phyloP scores from a whole-genome alignment of 2,888 invertebrate species.

The Agrochola macilenta region DNA sequence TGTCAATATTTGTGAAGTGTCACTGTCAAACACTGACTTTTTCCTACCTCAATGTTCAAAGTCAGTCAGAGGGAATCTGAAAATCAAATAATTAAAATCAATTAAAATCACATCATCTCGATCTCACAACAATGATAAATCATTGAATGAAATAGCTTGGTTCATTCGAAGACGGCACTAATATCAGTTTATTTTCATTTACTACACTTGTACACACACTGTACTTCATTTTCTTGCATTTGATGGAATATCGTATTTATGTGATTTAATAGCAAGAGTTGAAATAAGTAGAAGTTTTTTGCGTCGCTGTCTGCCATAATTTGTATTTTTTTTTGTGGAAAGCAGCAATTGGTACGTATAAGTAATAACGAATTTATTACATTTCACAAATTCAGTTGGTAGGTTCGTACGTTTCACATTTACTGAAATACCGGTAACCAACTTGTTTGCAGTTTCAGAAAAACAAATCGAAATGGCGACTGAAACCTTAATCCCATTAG shows the following conservation, averaged over 20 bases:
- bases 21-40: too few species aligned
- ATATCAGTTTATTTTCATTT: neutral
- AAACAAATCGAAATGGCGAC: constrained; percentile 78
- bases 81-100: too few species aligned
- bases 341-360: too few species aligned
- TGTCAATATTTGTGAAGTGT: too few species aligned
- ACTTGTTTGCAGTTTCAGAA: constrained; percentile 48
- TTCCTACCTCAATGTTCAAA: neutral
- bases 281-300: neutral
- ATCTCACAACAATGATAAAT: too few species aligned
- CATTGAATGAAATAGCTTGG: neutral
- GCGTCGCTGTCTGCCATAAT: too few species aligned
- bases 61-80: neutral
- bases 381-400: neutral
- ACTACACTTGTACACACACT: too few species aligned
- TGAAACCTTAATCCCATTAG: constrained; percentile 86
- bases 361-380: too few species aligned
- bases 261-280: neutral
- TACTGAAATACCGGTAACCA: constrained; percentile 78
- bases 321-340: too few species aligned
- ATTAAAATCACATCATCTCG: too few species aligned
- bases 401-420: neutral
- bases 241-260: neutral
- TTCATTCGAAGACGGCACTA: neutral
- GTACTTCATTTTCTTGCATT: neutral